Evolutionary conservation across 2,797 vertebrate genomes (phyloP), one percentile per base, ranked within the genome.

Genomic region (Crenichthys baileyi): DNA sequence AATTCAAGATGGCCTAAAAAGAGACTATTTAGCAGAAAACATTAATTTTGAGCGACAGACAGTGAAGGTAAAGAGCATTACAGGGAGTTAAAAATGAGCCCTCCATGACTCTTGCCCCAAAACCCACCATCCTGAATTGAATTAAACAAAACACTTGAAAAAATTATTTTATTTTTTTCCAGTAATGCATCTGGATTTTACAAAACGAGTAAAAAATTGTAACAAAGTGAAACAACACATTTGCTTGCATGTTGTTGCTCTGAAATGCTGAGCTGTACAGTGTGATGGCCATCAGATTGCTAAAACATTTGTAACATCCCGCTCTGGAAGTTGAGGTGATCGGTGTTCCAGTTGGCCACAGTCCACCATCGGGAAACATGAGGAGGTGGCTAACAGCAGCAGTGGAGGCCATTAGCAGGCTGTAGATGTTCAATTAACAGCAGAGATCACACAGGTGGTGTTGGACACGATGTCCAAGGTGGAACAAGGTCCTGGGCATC

Each of bases 371-470:
- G 68, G 75, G 77, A 56, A 61, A 46, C 78, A 55, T 6, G 2
- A 68, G 73, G 81, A 72, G 79, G 72, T 60, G 81, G 77, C 70
- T 74, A 70, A 76, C 89, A 22, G 82, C 84, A 63, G 76, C 82
- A 13, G 71, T 7, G 4, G 73, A 63, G 74, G 82, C 76, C 13
- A 85, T 92, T 90, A 89, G 78, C 20, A 50, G 15, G 11, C 75
- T 74, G 73, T 82, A 70, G 80, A 84, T 89, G 90, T 88, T 88
- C 89, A 89, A 90, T 90, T 91, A 91, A 78, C 81, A 4, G 74
- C 6, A 39, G 76, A 76, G 73, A 51, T 82, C 83, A 80, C 90
- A 79, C 90, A 92, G 88, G 87, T 86, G 86, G 73, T 53, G 75
- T 70, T 70, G 68, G 83, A 85, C 86, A 79, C 24, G 15, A 36